These are phyloP conservation scores for Diprion similis DNA, from an alignment of 1,140 invertebrate genomes.

Conservation along the genomic window DNA sequence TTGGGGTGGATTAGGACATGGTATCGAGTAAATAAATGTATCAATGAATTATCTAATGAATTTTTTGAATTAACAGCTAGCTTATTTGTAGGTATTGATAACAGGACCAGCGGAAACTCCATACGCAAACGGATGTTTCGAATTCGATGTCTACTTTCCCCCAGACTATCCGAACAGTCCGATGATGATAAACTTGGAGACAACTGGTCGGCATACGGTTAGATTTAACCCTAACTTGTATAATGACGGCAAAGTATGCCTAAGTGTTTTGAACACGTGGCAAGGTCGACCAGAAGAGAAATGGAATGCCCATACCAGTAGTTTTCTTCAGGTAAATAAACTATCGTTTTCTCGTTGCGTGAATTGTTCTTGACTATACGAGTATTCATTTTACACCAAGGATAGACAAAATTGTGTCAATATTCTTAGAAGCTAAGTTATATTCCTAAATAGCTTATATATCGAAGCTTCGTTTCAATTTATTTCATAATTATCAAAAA, in stretches of 20 bases:
- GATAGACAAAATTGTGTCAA: no score
- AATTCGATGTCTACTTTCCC: constrained; percentile 92
- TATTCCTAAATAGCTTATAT: no score
- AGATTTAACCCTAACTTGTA: constrained; percentile 98
- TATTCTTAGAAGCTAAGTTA: no score
- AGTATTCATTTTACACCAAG: no score
- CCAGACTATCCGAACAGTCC: constrained; percentile 83
- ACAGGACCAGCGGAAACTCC: constrained; percentile 90
- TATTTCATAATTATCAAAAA: no score
- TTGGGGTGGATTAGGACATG: no score
- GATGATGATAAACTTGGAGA: constrained; percentile 92
- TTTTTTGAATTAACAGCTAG: constrained; percentile 12
- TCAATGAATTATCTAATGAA: background rate
- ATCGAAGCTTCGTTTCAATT: no score
- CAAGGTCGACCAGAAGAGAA: constrained; percentile 98
- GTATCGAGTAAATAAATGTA: no score
- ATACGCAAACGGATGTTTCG: constrained; percentile 89
- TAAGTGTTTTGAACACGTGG: constrained; percentile 97
- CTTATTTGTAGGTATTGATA: constrained; percentile 78
- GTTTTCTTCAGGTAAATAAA: constrained; percentile 83
- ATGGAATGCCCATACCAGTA: constrained; percentile 97
- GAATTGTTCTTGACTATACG: constrained; percentile 13
- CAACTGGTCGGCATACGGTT: constrained; percentile 91
- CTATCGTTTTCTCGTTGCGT: background rate
- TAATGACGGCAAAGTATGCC: constrained; percentile 96